A percentile compares a stretch with the other conserved stretches of the same genome.
phyloP scores from a whole-genome alignment of 2,113 vertebrate species.

The Pterocles burchelli region DNA sequence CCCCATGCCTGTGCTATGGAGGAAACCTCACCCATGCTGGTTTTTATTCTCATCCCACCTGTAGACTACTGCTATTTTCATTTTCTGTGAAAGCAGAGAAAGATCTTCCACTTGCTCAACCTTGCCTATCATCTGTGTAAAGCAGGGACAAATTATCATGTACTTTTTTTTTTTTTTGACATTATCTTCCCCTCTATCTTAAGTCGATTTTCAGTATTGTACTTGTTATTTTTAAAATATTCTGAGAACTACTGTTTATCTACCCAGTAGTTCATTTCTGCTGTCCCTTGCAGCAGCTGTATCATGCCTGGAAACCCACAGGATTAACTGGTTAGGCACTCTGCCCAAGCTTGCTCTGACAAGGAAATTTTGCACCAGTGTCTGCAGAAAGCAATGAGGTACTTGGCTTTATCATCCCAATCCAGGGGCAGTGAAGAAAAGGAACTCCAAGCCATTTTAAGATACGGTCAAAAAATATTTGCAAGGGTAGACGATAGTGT shows the following conservation, averaged over 20 bases:
- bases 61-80: neutral
- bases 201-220: neutral
- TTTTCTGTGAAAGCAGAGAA: neutral
- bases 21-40: neutral
- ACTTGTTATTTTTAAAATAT: neutral
- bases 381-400: neutral
- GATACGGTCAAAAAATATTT: neutral
- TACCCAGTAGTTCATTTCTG: neutral
- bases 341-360: neutral
- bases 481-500: neutral
- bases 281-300: neutral
- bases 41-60: neutral
- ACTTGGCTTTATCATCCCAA: neutral
- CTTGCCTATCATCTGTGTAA: neutral
- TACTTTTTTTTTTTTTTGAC: fast-evolving
- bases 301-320: neutral
- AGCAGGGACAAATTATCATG: neutral
- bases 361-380: neutral
- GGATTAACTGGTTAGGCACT: neutral
- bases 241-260: neutral
- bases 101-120: neutral
- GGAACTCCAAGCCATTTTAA: neutral
- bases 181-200: neutral
- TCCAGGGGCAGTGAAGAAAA: neutral
- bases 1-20: neutral